These are phyloP conservation scores for Drosophila lacicola DNA, from an alignment of 2,888 invertebrate genomes.

Conservation along the genomic window DNA sequence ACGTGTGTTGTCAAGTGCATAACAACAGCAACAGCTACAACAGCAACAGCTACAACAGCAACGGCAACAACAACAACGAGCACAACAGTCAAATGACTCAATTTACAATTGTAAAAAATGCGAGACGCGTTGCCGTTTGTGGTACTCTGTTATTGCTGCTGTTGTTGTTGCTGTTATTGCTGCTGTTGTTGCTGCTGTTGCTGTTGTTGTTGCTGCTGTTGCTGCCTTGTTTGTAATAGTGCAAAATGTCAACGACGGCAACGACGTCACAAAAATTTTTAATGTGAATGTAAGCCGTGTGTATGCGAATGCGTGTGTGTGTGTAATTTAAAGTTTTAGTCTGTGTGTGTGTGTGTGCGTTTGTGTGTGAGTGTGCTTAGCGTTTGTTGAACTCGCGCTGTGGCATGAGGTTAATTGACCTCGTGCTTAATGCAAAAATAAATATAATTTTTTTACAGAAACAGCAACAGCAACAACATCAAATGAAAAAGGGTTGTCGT, in stretches of 20 bases:
- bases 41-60: slow-evolving; percentile 11
- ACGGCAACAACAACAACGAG: slow-evolving; percentile 32
- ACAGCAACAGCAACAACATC: slow-evolving; percentile 42
- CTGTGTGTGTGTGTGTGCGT: slow-evolving; percentile 20
- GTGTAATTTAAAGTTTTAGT: slow-evolving; percentile 27
- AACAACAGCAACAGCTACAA: slow-evolving; percentile 58
- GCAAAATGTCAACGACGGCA: slow-evolving; percentile 68
- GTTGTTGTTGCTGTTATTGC: slow-evolving; percentile 19
- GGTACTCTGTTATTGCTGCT: slow-evolving; percentile 18
- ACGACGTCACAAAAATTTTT: slow-evolving; percentile 67
- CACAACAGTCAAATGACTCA: slow-evolving; percentile 74
- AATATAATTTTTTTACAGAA: slow-evolving; percentile 67
- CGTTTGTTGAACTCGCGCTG: slow-evolving; percentile 82
- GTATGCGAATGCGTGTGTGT: slow-evolving; percentile 12
- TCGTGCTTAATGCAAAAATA: slow-evolving; percentile 83
- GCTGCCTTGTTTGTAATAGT: slow-evolving; percentile 67
- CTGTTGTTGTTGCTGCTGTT: slow-evolving; percentile 34
- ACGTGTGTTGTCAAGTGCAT: slow-evolving; percentile 75
- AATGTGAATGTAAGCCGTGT: slow-evolving; percentile 62
- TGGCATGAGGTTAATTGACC: slow-evolving; percentile 83
- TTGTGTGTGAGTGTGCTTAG: slow-evolving; percentile 54
- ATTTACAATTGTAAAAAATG: slow-evolving; percentile 80
- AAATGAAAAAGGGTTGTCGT: slow-evolving; percentile 60
- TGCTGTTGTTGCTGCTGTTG: slow-evolving; percentile 37
- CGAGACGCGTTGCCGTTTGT: slow-evolving; percentile 52